A percentile compares a stretch with the other conserved stretches of the same genome.
Evolutionary conservation across 1,140 invertebrate species (phyloP).

Genomic region (Trichoplusia ni): DNA sequence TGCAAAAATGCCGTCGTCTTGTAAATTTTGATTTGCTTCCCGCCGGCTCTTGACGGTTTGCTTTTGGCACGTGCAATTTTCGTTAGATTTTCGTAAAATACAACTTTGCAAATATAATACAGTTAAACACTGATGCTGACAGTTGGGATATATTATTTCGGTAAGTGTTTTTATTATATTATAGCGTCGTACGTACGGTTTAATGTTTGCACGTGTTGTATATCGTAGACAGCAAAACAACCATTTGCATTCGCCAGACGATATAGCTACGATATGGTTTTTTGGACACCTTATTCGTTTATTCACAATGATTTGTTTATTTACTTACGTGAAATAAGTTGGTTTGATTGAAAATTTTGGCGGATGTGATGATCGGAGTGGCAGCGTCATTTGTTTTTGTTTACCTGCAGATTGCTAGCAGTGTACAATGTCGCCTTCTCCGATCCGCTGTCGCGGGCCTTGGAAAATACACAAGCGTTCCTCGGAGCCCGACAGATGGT

Average conservation of each 20-base stretch:
- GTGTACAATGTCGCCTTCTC: constrained; percentile 70
- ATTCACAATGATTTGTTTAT: constrained; percentile 17
- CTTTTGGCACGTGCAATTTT: constrained; percentile 79
- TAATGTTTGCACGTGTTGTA: constrained; percentile 71
- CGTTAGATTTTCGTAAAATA: constrained; percentile 56
- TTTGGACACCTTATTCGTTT: constrained; percentile 21
- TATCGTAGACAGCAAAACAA: constrained; percentile 73
- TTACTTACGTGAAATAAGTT: background rate
- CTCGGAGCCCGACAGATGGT: constrained; percentile 86
- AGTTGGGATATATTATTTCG: constrained; percentile 63
- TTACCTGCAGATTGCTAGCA: constrained; percentile 75
- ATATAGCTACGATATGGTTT: constrained; percentile 77
- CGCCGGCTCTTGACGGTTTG: constrained; percentile 76
- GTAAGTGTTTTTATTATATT: constrained; percentile 64
- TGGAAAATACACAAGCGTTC: constrained; percentile 77
- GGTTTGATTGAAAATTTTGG: constrained; percentile 22
- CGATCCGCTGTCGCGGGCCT: constrained; percentile 70
- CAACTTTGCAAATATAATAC: constrained; percentile 46
- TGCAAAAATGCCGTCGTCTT: constrained; percentile 64
- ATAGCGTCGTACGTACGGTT: constrained; percentile 46
- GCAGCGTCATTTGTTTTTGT: constrained; percentile 77
- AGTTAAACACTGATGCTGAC: constrained; percentile 70
- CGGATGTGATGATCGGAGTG: constrained; percentile 23
- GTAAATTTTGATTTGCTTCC: constrained; percentile 75
- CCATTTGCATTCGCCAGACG: constrained; percentile 70